Base-by-base conservation (phyloP, 92 coral and sea anemone genomes). In the Hydrozoanthus gracilis region DNA sequence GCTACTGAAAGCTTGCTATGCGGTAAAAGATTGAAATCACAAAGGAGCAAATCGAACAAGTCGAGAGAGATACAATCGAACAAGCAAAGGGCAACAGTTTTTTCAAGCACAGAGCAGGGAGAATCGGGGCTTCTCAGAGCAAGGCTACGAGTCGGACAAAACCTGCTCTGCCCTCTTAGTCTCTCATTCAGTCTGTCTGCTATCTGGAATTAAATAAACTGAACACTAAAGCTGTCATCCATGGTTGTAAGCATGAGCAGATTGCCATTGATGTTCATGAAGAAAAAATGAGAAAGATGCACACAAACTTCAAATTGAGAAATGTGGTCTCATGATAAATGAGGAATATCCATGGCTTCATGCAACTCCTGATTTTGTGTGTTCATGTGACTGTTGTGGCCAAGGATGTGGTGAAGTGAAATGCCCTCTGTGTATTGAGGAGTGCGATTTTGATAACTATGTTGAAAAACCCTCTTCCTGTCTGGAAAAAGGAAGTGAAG, bases 331-430 rank as follows among this genome's bases (percentile, higher is more conserved):
- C 5, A 66, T 91, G 54, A 83, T 93, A 0, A 87, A 87, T 82
- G 69, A 91, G 73, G 66, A 90, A 12, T 62, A 82, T 76, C 83
- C 93, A 5, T 88, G 88, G 87, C 9, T 93, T 17, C 92, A 93
- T 87, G 93, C 94, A 14, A 86, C 96, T 8, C 93, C 94, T 47
- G 92, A 93, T 50, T 91, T 93, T 60, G 69, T 93, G 16, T 91
- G 90, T 65, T 4, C 47, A 2, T 91, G 94, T 84, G 89, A 84
- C 72, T 93, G 96, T 47, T 93, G 94, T 74, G 93, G 93, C 11
- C 64, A 91, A 54, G 92, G 96, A 3, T 91, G 96, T 83, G 96
- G 96, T 4, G 94, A 91, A 64, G 83, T 93, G 0, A 93, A 91
- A 76, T 91, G 96, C 86, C 94, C 92, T 17, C 66, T 82, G 9